Evolutionary conservation across 2,113 vertebrate species (phyloP).

Genomic region (Gambusia affinis): DNA sequence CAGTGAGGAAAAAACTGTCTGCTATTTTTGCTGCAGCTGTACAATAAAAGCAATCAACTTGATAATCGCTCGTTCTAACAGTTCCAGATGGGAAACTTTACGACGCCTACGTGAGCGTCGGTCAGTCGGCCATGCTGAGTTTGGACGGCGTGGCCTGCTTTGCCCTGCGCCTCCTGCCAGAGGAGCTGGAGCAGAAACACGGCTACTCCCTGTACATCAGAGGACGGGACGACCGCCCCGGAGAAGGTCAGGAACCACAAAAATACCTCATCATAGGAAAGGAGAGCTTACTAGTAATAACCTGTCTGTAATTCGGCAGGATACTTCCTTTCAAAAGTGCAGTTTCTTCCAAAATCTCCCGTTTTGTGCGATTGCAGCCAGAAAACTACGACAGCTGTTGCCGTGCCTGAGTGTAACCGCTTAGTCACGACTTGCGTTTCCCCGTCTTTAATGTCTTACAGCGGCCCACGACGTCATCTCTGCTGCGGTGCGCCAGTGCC

Average conservation of each 20-base stretch:
- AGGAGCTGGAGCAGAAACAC: conserved; percentile 84
- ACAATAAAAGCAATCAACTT: background rate
- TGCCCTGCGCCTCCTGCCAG: conserved; percentile 78
- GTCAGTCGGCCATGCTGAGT: conserved; percentile 1
- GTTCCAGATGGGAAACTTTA: conserved; percentile 72
- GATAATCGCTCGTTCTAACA: conserved; percentile 6
- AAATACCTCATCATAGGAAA: background rate
- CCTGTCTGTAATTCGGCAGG: background rate
- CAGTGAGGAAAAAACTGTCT: background rate
- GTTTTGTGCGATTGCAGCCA: background rate
- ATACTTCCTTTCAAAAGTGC: background rate
- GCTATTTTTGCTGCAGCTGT: background rate
- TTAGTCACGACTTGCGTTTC: background rate
- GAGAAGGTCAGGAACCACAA: conserved; percentile 82
- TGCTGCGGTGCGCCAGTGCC: conserved; percentile 76
- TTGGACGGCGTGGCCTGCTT: conserved; percentile 52
- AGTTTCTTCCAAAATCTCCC: background rate
- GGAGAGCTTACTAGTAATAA: background rate
- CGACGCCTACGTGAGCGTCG: conserved; percentile 77
- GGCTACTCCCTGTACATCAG: conserved; percentile 88
- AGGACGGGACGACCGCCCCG: conserved; percentile 87
- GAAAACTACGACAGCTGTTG: background rate
- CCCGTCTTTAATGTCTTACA: conserved; percentile 51
- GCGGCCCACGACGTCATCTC: conserved; percentile 79
- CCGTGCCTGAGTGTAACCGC: background rate